Evolutionary conservation across 1,140 invertebrate genomes (phyloP).

Genomic region (Drosophila punjabiensis): DNA sequence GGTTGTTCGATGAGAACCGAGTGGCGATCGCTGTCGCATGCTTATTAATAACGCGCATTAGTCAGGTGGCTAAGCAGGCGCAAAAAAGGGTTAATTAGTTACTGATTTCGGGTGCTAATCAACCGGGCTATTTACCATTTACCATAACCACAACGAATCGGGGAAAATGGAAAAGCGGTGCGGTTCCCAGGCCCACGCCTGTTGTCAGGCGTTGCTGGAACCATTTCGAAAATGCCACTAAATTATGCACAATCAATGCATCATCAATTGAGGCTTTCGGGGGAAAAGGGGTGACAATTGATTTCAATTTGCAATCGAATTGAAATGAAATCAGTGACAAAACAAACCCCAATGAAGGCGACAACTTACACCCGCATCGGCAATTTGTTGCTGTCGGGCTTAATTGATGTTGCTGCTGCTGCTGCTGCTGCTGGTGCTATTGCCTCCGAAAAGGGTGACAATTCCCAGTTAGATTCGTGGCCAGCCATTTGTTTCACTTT

Average conservation of each 20-base stretch:
- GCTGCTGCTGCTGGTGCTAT: slow-evolving; percentile 38
- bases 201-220: not conserved
- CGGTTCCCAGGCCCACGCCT: slow-evolving; percentile 24
- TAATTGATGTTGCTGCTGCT: slow-evolving; percentile 70
- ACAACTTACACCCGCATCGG: slow-evolving; percentile 76
- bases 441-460: slow-evolving; percentile 15
- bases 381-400: slow-evolving; percentile 44
- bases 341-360: slow-evolving; percentile 64
- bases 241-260: slow-evolving; percentile 80
- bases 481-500: slow-evolving; percentile 78
- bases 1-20: slow-evolving; percentile 48
- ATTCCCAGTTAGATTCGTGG: slow-evolving; percentile 64
- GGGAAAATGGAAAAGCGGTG: slow-evolving; percentile 3
- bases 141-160: slow-evolving; percentile 46
- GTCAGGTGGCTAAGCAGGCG: slow-evolving; percentile 68
- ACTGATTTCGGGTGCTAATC: slow-evolving; percentile 57
- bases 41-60: slow-evolving; percentile 78
- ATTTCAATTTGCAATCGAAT: slow-evolving; percentile 83
- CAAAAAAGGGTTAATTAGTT: slow-evolving; percentile 70
- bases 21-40: slow-evolving; percentile 56
- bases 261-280: slow-evolving; percentile 46
- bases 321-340: slow-evolving; percentile 83
- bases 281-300: slow-evolving; percentile 68
- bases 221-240: slow-evolving; percentile 61
- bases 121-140: slow-evolving; percentile 28